These are phyloP conservation scores for Drosophila affinis DNA, from an alignment of 2,888 invertebrate genomes.

Conservation along the genomic window DNA sequence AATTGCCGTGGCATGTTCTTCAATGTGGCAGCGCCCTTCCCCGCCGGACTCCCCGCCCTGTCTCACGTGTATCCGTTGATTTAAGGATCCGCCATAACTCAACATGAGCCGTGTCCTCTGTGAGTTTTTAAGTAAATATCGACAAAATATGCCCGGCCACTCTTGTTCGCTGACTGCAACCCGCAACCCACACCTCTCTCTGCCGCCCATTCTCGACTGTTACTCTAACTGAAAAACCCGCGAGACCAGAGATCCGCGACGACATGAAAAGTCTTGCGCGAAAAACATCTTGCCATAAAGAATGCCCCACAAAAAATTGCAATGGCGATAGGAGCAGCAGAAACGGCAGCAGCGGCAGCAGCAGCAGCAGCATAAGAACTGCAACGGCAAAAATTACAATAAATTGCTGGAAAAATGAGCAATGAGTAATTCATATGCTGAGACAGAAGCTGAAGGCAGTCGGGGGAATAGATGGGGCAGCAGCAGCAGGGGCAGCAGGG, in stretches of 20 bases:
- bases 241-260: conserved; percentile 41
- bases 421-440: conserved; percentile 77
- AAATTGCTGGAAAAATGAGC: conserved; percentile 78
- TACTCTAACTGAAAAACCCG: conserved; percentile 20
- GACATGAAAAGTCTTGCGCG: conserved; percentile 51
- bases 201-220: background rate
- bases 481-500: conserved; percentile 13
- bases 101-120: conserved; percentile 47
- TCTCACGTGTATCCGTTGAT: conserved; percentile 1
- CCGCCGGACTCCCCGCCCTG: conserved; percentile 5
- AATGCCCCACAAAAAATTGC: conserved; percentile 48
- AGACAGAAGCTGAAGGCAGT: conserved; percentile 57
- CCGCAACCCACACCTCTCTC: too few relatives aligned
- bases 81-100: conserved; percentile 35
- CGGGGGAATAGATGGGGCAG: conserved; percentile 3
- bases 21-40: conserved; percentile 13
- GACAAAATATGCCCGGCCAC: conserved; percentile 64
- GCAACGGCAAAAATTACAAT: conserved; percentile 61
- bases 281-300: conserved; percentile 50
- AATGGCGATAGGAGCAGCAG: conserved; percentile 43
- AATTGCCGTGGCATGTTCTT: conserved; percentile 60
- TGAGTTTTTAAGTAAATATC: conserved; percentile 70
- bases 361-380: conserved; percentile 4
- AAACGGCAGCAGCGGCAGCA: conserved; percentile 2
- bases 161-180: conserved; percentile 5